Evolutionary conservation across 2,797 vertebrate species (phyloP).

Genomic region (Atherinosoma microstoma): DNA sequence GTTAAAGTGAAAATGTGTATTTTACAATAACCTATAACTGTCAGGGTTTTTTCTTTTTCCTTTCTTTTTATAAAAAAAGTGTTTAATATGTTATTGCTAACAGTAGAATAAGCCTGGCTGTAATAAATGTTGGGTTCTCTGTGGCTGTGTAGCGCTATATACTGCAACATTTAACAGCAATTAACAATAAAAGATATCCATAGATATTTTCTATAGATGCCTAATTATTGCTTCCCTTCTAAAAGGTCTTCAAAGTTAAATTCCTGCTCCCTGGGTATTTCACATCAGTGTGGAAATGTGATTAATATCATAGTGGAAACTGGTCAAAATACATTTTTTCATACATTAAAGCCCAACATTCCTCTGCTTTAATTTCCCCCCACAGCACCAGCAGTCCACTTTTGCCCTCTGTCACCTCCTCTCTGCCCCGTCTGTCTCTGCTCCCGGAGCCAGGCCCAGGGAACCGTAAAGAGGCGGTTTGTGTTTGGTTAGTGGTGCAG

Average conservation of each 20-base stretch:
- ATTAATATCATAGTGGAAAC: constrained; percentile 26
- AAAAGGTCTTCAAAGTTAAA: background rate
- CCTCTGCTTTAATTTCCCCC: constrained; percentile 8
- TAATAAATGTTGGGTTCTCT: background rate
- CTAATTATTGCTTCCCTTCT: background rate
- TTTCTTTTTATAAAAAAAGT: background rate
- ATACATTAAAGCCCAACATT: constrained; percentile 13
- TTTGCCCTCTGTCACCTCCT: constrained; percentile 7
- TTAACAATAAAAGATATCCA: background rate
- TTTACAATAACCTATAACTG: background rate
- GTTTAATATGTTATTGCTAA: background rate
- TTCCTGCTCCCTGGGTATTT: constrained; percentile 8
- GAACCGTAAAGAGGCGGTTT: constrained; percentile 68
- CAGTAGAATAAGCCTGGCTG: background rate
- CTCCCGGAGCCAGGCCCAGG: constrained; percentile 32
- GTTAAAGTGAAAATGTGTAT: background rate
- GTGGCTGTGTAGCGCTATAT: background rate
- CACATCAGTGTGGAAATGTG: background rate
- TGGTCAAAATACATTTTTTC: constrained; percentile 26
- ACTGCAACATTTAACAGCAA: background rate
- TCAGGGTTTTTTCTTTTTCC: background rate
- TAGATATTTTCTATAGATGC: background rate
- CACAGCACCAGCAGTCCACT: background rate
- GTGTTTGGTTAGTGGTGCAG: constrained; percentile 77
- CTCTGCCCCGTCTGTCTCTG: constrained; percentile 34